Evolutionary conservation across 1,140 invertebrate species (phyloP).

Genomic region (Chlorops oryzae): DNA sequence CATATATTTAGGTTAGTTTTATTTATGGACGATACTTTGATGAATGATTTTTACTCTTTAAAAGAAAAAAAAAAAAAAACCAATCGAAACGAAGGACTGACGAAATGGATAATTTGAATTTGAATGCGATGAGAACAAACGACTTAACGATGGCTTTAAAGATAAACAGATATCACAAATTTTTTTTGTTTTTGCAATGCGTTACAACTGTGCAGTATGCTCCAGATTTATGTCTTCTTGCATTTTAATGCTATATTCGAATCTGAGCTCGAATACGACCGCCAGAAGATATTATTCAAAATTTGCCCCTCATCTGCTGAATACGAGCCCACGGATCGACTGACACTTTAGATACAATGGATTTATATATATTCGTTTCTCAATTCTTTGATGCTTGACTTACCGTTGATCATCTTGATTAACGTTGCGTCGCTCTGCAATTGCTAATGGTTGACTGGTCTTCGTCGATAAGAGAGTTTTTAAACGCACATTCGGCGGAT

Average conservation of each 20-base stretch:
- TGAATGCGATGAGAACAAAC: too few species aligned
- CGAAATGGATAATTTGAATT: too few species aligned
- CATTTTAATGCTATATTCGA: slow-evolving; percentile 38
- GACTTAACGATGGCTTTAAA: too few species aligned
- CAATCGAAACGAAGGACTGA: not conserved
- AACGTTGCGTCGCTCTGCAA: slow-evolving; percentile 20
- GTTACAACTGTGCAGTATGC: too few species aligned
- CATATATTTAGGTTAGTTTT: not conserved
- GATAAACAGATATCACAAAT: too few species aligned
- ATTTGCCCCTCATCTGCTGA: slow-evolving; percentile 39
- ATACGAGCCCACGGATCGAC: slow-evolving; percentile 42
- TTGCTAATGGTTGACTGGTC: slow-evolving; percentile 29
- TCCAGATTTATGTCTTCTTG: too few species aligned
- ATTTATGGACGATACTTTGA: not conserved
- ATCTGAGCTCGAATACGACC: slow-evolving; percentile 39
- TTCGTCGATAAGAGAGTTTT: slow-evolving; percentile 28
- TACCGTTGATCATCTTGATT: slow-evolving; percentile 26
- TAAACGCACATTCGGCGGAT: slow-evolving; percentile 26
- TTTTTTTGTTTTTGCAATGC: too few species aligned
- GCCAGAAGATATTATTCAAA: slow-evolving; percentile 25
- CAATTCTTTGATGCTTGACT: not conserved
- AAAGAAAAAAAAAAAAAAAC: not conserved
- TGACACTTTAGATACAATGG: slow-evolving; percentile 21
- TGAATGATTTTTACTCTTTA: not conserved
- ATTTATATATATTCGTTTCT: not conserved